These are phyloP conservation scores for Loriculus beryllinus DNA, from an alignment of 2,797 vertebrate genomes.

Conservation along the genomic window DNA sequence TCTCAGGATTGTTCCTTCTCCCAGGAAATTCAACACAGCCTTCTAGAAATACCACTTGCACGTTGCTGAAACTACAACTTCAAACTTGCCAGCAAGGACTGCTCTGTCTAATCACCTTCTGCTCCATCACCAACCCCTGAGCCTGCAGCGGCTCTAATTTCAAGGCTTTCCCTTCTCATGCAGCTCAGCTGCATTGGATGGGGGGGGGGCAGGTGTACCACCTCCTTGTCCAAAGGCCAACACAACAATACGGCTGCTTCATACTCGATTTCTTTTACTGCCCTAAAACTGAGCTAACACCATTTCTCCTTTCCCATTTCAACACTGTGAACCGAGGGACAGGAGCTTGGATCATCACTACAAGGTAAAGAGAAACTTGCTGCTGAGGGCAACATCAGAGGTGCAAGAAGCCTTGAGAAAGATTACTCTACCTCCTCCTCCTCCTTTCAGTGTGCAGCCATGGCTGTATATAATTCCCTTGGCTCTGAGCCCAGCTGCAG, in stretches of 20 bases:
- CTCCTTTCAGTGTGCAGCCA: background rate
- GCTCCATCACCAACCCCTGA: background rate
- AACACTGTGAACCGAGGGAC: rapidly evolving
- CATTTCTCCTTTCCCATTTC: rapidly evolving
- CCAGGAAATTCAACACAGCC: background rate
- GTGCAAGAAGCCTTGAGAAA: slow-evolving; percentile 5
- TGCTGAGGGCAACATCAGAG: background rate
- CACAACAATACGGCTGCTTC: background rate
- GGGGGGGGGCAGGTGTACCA: background rate
- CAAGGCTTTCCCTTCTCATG: background rate
- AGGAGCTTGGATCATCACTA: background rate
- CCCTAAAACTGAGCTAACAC: background rate
- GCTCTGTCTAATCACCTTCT: background rate
- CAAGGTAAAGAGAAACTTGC: background rate
- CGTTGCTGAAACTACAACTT: rapidly evolving
- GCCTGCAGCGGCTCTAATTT: rapidly evolving
- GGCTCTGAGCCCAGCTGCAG: slow-evolving; percentile 44
- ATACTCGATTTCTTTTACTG: background rate
- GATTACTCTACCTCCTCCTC: slow-evolving; percentile 15
- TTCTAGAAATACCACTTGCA: background rate
- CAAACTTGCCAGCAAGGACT: background rate
- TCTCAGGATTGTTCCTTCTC: background rate
- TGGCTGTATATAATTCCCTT: slow-evolving; percentile 51
- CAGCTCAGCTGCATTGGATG: background rate
- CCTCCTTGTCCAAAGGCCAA: slow-evolving; percentile 14